Evolutionary conservation across 2,113 vertebrate species (phyloP).

Genomic region (Psophia crepitans): DNA sequence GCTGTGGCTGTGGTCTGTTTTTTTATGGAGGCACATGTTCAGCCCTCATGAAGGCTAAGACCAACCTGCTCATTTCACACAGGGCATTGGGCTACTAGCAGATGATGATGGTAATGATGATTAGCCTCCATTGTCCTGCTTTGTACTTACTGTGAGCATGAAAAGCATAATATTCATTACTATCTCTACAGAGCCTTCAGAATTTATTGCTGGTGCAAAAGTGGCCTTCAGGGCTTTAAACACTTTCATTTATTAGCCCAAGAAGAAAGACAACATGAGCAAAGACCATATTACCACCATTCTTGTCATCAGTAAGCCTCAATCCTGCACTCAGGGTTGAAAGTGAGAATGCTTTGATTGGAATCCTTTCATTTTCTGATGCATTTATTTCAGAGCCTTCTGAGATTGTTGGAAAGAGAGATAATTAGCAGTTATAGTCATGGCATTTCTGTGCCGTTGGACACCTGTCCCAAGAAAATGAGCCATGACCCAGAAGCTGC

Average conservation of each 20-base stretch:
- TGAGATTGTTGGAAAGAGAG: not conserved
- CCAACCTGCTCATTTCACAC: not conserved
- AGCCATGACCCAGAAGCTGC: not conserved
- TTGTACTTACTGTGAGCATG: not conserved
- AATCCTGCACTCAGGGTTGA: not conserved
- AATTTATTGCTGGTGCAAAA: not conserved
- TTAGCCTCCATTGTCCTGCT: not conserved
- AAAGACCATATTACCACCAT: not conserved
- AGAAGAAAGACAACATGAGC: not conserved
- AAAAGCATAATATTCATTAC: not conserved
- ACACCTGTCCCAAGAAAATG: not conserved
- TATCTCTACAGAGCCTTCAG: not conserved
- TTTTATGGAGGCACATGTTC: not conserved
- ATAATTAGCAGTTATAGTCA: not conserved
- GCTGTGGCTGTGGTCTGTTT: not conserved
- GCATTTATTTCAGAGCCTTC: not conserved
- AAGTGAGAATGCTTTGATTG: not conserved
- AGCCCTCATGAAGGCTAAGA: not conserved
- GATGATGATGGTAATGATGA: not conserved
- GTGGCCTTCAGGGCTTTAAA: not conserved
- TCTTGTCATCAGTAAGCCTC: not conserved
- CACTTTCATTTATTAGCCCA: not conserved
- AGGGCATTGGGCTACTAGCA: not conserved
- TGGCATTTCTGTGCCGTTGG: not conserved
- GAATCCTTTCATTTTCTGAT: not conserved